Evolutionary conservation across 2,797 vertebrate genomes (phyloP).

Genomic region (Muscicapa comitata): DNA sequence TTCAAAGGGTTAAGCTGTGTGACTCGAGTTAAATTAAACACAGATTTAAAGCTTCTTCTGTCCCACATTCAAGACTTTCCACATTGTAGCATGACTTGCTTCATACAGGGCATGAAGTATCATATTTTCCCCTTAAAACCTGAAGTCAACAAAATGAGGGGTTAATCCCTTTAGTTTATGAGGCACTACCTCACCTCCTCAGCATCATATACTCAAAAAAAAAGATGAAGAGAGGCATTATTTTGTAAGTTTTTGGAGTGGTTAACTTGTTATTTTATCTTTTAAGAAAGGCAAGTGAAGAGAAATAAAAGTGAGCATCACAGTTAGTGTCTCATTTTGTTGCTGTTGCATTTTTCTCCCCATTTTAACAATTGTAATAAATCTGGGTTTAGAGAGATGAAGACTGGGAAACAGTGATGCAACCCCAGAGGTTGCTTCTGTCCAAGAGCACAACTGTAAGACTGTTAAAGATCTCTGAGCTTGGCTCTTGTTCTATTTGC

Average conservation of each 20-base stretch:
- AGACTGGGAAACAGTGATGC: neutral
- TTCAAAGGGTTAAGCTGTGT: neutral
- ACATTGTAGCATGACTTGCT: neutral
- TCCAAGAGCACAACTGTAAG: neutral
- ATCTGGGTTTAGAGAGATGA: neutral
- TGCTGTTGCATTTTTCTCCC: neutral
- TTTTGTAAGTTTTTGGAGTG: neutral
- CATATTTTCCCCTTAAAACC: neutral
- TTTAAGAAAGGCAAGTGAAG: neutral
- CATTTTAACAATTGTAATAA: neutral
- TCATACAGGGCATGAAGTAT: neutral
- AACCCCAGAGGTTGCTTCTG: neutral
- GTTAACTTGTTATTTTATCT: neutral
- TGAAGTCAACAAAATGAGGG: neutral
- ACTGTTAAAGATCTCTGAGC: neutral
- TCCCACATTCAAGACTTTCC: neutral
- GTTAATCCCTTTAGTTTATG: neutral
- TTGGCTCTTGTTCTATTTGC: neutral
- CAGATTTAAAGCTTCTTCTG: neutral
- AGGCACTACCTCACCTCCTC: neutral
- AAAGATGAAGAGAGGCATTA: neutral
- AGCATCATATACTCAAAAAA: neutral
- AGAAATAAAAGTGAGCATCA: neutral
- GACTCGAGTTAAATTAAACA: neutral
- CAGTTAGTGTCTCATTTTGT: neutral